Percentiles rank a stretch among this genome's conserved stretches.
Evolutionary conservation across 37 sponge, comb jelly and placozoan genomes (phyloP).

Genomic region (Mnemiopsis leidyi): DNA sequence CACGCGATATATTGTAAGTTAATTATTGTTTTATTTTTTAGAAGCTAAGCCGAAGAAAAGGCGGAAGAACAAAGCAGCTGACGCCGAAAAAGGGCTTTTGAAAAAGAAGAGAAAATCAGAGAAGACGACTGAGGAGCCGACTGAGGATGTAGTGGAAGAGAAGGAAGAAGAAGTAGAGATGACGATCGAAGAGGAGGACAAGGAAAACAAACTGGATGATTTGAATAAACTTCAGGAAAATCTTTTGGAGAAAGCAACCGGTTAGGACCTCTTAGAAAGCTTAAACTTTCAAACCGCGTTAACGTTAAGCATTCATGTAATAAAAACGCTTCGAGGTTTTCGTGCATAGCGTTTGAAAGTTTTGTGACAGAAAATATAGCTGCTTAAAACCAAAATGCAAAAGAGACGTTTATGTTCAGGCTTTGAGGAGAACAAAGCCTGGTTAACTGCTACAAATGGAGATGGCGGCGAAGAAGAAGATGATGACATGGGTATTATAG

Average conservation of each 20-base stretch:
- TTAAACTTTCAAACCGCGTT: too few relatives aligned
- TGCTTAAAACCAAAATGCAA: too few relatives aligned
- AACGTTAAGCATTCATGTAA: too few relatives aligned
- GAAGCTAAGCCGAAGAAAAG: constrained; percentile 13
- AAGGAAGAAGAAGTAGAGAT: neutral
- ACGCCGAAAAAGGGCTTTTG: neutral
- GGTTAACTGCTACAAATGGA: neutral
- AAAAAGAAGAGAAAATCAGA: neutral
- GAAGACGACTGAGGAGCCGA: neutral
- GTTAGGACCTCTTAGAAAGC: neutral
- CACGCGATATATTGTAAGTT: too few relatives aligned
- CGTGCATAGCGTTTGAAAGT: too few relatives aligned
- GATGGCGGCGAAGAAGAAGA: constrained; percentile 7
- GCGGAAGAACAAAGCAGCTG: neutral
- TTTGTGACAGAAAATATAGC: too few relatives aligned
- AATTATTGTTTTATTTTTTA: neutral
- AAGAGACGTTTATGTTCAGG: too few relatives aligned
- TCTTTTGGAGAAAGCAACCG: constrained; percentile 53
- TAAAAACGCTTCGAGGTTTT: too few relatives aligned
- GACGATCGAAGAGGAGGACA: neutral
- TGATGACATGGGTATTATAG: neutral
- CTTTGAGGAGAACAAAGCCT: constrained; percentile 33
- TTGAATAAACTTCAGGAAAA: constrained; percentile 7
- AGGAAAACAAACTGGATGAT: constrained; percentile 6
- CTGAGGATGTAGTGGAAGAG: neutral